phyloP scores from a whole-genome alignment of 2,113 vertebrate genomes.

The Nyctibius bracteatus region DNA sequence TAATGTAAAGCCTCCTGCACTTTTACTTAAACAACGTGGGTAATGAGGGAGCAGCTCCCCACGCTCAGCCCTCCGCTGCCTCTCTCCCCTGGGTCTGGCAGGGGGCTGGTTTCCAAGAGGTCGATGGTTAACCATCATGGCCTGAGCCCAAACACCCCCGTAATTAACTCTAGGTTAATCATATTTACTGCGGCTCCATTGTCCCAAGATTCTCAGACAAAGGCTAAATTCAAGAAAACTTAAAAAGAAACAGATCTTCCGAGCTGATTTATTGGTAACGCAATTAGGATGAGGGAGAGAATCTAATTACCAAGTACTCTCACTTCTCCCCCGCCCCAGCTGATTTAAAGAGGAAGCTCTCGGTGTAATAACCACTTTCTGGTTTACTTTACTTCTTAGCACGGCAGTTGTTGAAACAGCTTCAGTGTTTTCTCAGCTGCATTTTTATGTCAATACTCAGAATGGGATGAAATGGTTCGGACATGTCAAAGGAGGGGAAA shows the following conservation, averaged over 20 bases:
- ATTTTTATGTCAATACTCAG: slow-evolving; percentile 27
- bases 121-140: slow-evolving; percentile 22
- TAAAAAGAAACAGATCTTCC: slow-evolving; percentile 70
- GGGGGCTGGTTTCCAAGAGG: slow-evolving; percentile 12
- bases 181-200: slow-evolving; percentile 61
- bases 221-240: slow-evolving; percentile 68
- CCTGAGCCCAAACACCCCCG: slow-evolving; percentile 45
- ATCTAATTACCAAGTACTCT: slow-evolving; percentile 64
- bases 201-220: slow-evolving; percentile 69
- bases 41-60: slow-evolving; percentile 37
- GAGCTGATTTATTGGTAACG: slow-evolving; percentile 66
- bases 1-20: slow-evolving; percentile 45
- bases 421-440: slow-evolving; percentile 49
- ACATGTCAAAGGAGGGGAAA: neutral
- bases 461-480: neutral
- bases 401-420: slow-evolving; percentile 29
- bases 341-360: slow-evolving; percentile 30
- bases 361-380: slow-evolving; percentile 13
- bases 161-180: slow-evolving; percentile 68
- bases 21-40: neutral
- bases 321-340: slow-evolving; percentile 18
- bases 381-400: slow-evolving; percentile 32
- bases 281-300: slow-evolving; percentile 58
- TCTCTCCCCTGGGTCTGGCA: slow-evolving; percentile 32
- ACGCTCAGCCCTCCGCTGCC: neutral